These are phyloP conservation scores for Bufo bufo DNA, from an alignment of 2,113 vertebrate genomes.

Conservation along the genomic window DNA sequence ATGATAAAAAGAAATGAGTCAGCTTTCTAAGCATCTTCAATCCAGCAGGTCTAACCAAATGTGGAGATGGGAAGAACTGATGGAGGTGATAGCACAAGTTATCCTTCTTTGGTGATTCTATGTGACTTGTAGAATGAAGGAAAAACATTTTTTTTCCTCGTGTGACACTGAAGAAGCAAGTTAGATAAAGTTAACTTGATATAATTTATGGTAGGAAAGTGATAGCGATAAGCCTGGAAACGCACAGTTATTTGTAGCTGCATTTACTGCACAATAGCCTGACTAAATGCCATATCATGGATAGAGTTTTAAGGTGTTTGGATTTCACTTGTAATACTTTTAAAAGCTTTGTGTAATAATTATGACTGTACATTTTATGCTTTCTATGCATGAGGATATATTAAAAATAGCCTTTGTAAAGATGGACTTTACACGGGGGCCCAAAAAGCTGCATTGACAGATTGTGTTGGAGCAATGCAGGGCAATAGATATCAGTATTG, in stretches of 20 bases:
- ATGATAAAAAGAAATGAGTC: constrained; percentile 9
- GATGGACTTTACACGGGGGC: not conserved
- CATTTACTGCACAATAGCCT: not conserved
- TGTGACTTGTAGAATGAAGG: not conserved
- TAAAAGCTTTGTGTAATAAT: not conserved
- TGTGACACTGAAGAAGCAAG: not conserved
- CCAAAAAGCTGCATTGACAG: not conserved
- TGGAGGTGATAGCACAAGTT: not conserved
- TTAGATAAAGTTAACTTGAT: not conserved
- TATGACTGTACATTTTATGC: not conserved
- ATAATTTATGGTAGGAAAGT: not conserved
- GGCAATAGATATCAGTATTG: too few species aligned
- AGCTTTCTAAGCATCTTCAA: not conserved
- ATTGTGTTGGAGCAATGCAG: too few species aligned
- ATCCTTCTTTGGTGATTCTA: constrained; percentile 21
- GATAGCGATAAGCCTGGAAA: too few species aligned
- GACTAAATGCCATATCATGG: constrained; percentile 1
- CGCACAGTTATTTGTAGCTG: not conserved
- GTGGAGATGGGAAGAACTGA: constrained; percentile 2
- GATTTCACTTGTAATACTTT: not conserved
- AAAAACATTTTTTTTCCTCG: not conserved
- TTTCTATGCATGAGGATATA: not conserved
- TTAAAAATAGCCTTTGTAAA: not conserved
- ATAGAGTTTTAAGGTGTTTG: not conserved
- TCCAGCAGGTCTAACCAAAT: not conserved